Base-by-base conservation (phyloP, 2,113 vertebrate species). In the Myxocyprinus asiaticus region DNA sequence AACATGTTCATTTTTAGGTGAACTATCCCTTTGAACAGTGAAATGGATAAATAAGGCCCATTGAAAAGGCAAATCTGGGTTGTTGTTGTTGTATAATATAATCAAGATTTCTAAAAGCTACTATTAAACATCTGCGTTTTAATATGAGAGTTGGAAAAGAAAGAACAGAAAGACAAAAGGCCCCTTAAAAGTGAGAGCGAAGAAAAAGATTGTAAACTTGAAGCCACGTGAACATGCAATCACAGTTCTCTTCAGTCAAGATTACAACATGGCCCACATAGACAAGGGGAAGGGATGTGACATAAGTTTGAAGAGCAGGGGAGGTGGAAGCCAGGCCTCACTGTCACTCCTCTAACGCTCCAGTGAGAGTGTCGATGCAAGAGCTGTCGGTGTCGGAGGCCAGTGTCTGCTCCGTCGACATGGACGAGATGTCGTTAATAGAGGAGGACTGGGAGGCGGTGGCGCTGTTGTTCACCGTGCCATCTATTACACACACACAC, bases 341-440 rank as follows among this genome's bases (percentile, higher is more conserved):
- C 85, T 93, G 94, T 91, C 95, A 96, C 89, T 96, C 96, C 83
- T 98, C 97, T 6, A 97, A 93, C 50, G 93, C 91, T 84, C 96
- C 97, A 7, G 96, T 94, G 76, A 96, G 93, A 84, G 96, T 95
- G 84, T 99, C 97, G 47, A 97, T 95, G 91, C 96, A 98, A 92
- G 96, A 97, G 94, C 96, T 99, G 94, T 99, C 97, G 43, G 97
- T 98, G 89, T 99, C 97, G n/a, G 97, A 99, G 86, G 97, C 96
- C 93, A 99, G 82, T 1, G 97, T 99, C 89, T 98, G 97, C 94
- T 99, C 97, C 50, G 96, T 98, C 88, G 97, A 99, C 97, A 99
- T 93, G 91, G 97, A 98, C 65, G 97, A 99, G 90, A 99, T 96
- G 94, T 99, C 97, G 61, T 99, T 98, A 93, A 98, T 94, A 67